Conservation (phyloP, 2,888 invertebrate species). For the Hydrotaea diabolus region DNA sequence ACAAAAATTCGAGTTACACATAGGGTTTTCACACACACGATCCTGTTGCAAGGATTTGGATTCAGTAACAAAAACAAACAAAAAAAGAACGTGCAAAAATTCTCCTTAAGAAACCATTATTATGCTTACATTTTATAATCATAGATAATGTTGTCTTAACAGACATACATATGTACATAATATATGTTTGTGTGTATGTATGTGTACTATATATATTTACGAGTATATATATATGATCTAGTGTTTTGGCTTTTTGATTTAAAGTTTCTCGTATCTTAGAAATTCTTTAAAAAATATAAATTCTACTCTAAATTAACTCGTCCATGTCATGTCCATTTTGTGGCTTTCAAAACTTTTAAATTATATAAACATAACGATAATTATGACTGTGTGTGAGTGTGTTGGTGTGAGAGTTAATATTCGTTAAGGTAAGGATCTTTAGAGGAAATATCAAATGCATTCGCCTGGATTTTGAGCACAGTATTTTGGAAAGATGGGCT, state of each 20-base stretch:
- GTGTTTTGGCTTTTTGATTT: constrained; percentile 56
- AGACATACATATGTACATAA: too few species aligned
- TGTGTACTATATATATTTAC: too few species aligned
- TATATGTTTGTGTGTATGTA: too few species aligned
- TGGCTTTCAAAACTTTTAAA: background rate
- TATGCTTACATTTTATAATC: background rate
- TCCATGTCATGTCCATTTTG: background rate
- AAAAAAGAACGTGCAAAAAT: constrained; percentile 5
- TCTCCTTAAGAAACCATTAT: constrained; percentile 48
- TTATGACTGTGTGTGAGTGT: constrained; percentile 12
- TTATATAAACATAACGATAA: background rate
- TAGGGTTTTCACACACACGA: background rate
- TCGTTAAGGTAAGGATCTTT: constrained; percentile 60
- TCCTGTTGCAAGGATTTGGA: background rate
- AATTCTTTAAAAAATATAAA: constrained; percentile 21
- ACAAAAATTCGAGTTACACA: constrained; percentile 28
- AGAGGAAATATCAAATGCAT: constrained; percentile 80
- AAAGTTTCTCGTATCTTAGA: constrained; percentile 7
- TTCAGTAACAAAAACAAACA: background rate
- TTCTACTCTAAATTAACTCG: constrained; percentile 4
- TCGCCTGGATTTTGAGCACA: constrained; percentile 81
- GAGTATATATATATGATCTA: background rate
- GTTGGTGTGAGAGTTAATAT: constrained; percentile 8
- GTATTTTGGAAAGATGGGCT: constrained; percentile 81
- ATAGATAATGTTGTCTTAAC: background rate